Conservation (phyloP, 2,113 vertebrate genomes). For the Semicossyphus pulcher region DNA sequence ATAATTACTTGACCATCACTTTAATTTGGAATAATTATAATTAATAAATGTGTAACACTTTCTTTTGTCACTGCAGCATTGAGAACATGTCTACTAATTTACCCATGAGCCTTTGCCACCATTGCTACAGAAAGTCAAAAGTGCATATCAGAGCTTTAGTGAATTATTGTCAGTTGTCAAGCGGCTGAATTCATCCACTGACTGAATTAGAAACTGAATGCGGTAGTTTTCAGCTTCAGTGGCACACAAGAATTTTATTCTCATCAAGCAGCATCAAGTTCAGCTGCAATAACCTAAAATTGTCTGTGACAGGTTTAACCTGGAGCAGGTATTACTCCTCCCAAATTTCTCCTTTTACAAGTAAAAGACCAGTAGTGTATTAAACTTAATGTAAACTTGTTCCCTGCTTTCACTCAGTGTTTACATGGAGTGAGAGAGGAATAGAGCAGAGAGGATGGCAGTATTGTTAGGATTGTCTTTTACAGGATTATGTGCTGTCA, state of each 20-base stretch:
- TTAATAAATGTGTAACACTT: no score
- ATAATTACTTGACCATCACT: no score
- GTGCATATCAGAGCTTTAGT: not conserved
- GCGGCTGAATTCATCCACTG: not conserved
- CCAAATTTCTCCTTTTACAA: no score
- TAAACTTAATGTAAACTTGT: not conserved
- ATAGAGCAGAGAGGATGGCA: not conserved
- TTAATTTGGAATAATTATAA: no score
- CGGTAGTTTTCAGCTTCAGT: not conserved
- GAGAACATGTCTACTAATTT: rapidly evolving
- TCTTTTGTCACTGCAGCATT: no score
- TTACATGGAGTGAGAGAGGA: not conserved
- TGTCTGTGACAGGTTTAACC: not conserved
- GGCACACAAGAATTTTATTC: not conserved
- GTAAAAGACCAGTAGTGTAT: not conserved
- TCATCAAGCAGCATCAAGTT: not conserved
- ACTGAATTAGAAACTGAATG: not conserved
- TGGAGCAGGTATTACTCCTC: not conserved
- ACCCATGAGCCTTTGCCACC: not conserved
- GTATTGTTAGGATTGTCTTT: conserved; percentile 8
- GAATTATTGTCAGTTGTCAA: not conserved
- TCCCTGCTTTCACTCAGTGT: not conserved
- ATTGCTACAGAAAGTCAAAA: not conserved
- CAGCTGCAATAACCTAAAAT: no score
- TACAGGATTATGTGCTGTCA: conserved; percentile 39